Base-by-base conservation (phyloP, 64 coral and sea anemone species). In the Montipora capricornis region DNA sequence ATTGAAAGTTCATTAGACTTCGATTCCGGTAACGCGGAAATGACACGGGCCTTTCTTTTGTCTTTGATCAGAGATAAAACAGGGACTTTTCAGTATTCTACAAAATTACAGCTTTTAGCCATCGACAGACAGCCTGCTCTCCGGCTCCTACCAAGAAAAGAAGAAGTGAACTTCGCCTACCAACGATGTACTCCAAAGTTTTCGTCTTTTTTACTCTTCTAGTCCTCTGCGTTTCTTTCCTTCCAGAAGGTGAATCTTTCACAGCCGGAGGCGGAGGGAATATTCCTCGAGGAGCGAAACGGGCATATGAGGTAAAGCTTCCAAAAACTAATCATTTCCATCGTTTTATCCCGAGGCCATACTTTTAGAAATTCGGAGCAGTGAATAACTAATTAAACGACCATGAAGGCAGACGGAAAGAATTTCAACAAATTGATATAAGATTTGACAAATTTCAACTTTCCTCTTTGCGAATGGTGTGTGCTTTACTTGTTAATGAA, bases 231-330 rank as follows among this genome's bases (percentile, higher is more conserved):
- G 71, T 92, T 50, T 78, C 89, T 49, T 71, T 91, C 74, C 68
- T 98, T 29, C 89, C 82, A 49, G 78, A 98, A 37, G 83, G 88
- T 17, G 88, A 92, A 59, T 89, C 96, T 20, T 98, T 98, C 71
- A 98, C 96, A 13, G 96, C 96, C 0, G 96, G 96, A 17, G 96
- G 96, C 8, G 96, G 96, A 5, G 96, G 96, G 17, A 98, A 94
- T 74, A 89, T 98, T 68, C 95, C 95, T 8, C 17, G 80, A 37
- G 60, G 69, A 47, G 84, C 76, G 4, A 95, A 95, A 79, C 89
- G 93, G 46, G 93, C 80, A 22, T 37, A 48, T 8, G 13, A 68
- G 79, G 93, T 95, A 45, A 71, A 70, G 70, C 77, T 20, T n/a
- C 3, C 3, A 7, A 78, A 49, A 0, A 70, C 10, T 8, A 47